Base-by-base conservation (phyloP, 1,140 invertebrate species). In the Scylla paramamosain region DNA sequence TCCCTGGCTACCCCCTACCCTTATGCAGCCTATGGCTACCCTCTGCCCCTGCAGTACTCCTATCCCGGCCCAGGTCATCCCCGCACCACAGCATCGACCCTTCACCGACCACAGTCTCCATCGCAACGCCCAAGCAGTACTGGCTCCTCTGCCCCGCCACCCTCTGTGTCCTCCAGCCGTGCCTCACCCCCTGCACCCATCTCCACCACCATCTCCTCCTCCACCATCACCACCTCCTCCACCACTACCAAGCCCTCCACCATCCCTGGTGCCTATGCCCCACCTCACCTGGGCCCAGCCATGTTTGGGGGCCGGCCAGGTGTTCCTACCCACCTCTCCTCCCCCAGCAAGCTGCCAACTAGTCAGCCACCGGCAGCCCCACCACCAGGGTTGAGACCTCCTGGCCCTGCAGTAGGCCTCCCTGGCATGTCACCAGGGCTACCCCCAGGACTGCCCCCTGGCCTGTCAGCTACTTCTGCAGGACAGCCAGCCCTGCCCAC, bases 171-270 rank as follows among this genome's bases (percentile, higher is more conserved):
- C 1, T 96, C 96, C 12, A 92, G 94, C 77, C 88, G 91, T 94
- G 96, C 96, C 77, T 96, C 93, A 95, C 93, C 95, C 25, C 96
- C 96, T 31, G 95, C 97, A 0, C 96, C 97, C 32, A 97, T 97
- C 31, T 97, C 97, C 28, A 97, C 97, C 4, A 97, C 97, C 96
- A 97, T 97, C 91, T 96, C 97, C 16, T 97, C 97, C 94, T 59
- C 52, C 52, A 96, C 94, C 20, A 52, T 94, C 45, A 95, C 96
- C 46, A 93, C 96, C 84, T 94, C 95, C 39, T 95, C 95, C 48
- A 91, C 94, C 86, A 91, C 67, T 52, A 94, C 96, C 39, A 95
- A 95, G 82, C 93, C 93, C 8, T 84, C 93, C 8, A 86, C 92
- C 20, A 83, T 88, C 52, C 95, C 48, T 29, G 67, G 39, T 28